Conservation (phyloP, 2,797 vertebrate genomes). For the Centropyge bicolor region DNA sequence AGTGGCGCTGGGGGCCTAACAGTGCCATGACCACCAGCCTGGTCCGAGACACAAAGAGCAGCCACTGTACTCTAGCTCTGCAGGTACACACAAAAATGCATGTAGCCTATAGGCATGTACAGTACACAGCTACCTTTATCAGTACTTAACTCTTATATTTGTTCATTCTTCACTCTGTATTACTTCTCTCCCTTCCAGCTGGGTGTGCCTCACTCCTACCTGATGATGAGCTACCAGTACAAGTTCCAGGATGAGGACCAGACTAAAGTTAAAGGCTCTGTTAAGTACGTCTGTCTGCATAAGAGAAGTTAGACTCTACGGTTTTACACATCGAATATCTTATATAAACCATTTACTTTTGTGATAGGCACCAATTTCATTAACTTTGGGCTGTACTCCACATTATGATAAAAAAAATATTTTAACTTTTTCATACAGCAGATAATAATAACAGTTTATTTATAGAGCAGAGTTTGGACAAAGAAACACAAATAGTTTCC, state of each 20-base stretch:
- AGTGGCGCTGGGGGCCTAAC: slow-evolving; percentile 97
- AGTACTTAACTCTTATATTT: background rate
- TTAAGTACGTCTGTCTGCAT: slow-evolving; percentile 89
- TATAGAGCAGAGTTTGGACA: background rate
- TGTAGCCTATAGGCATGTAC: background rate
- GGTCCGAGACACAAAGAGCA: slow-evolving; percentile 95
- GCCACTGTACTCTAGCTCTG: slow-evolving; percentile 93
- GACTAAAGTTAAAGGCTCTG: slow-evolving; percentile 95
- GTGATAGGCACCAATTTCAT: background rate
- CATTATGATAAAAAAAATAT: background rate
- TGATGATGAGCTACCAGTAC: slow-evolving; percentile 98
- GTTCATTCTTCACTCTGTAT: background rate
- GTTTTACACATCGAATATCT: background rate
- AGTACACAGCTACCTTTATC: background rate
- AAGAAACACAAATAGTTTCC: slow-evolving; percentile 1
- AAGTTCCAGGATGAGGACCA: slow-evolving; percentile 99
- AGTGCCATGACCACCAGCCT: slow-evolving; percentile 97
- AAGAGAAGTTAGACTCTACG: background rate
- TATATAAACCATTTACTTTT: background rate
- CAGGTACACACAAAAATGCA: slow-evolving; percentile 85
- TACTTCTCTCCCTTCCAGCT: slow-evolving; percentile 82
- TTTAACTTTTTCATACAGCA: background rate
- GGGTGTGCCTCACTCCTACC: slow-evolving; percentile 95
- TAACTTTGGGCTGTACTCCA: background rate
- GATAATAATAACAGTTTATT: background rate